Percentiles rank a stretch among this genome's conserved stretches.
Evolutionary conservation across 2,888 invertebrate genomes (phyloP).

Genomic region (Epiblema foenella): DNA sequence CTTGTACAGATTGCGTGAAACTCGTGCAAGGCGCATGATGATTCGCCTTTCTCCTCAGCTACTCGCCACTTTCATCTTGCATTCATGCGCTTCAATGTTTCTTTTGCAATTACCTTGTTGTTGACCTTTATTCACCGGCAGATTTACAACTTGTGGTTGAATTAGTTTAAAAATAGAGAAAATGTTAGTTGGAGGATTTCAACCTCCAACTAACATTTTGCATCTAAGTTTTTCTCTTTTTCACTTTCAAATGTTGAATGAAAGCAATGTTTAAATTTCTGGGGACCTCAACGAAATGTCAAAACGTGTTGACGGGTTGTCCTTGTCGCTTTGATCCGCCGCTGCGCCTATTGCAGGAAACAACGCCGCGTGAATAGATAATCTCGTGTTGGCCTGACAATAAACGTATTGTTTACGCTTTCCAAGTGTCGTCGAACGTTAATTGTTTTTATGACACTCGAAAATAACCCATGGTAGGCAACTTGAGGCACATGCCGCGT

Average conservation of each 20-base stretch:
- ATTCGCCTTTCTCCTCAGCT: conserved; percentile 31
- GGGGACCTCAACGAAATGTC: conserved; percentile 36
- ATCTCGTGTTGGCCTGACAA: conserved; percentile 56
- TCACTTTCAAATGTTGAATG: neutral
- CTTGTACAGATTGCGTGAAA: neutral
- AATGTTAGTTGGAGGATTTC: neutral
- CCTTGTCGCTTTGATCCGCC: conserved; percentile 60
- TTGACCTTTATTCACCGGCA: neutral
- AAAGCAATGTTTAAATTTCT: neutral
- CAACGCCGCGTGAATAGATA: conserved; percentile 65
- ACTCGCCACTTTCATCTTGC: conserved; percentile 32
- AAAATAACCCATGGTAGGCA: conserved; percentile 24
- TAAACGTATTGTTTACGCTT: conserved; percentile 51
- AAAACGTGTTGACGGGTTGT: conserved; percentile 49
- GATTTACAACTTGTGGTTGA: neutral
- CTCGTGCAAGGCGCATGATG: conserved; percentile 48
- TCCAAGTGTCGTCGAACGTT: conserved; percentile 44
- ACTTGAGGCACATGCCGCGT: conserved; percentile 23
- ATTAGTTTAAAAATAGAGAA: neutral
- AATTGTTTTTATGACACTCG: conserved; percentile 30
- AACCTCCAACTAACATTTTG: too few species aligned
- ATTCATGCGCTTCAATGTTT: conserved; percentile 32
- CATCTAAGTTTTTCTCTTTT: too few species aligned
- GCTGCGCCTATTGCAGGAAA: conserved; percentile 60
- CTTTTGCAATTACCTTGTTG: conserved; percentile 9